These are phyloP conservation scores for Montipora foliosa DNA, from an alignment of 64 coral and sea anemone species.

Conservation along the genomic window DNA sequence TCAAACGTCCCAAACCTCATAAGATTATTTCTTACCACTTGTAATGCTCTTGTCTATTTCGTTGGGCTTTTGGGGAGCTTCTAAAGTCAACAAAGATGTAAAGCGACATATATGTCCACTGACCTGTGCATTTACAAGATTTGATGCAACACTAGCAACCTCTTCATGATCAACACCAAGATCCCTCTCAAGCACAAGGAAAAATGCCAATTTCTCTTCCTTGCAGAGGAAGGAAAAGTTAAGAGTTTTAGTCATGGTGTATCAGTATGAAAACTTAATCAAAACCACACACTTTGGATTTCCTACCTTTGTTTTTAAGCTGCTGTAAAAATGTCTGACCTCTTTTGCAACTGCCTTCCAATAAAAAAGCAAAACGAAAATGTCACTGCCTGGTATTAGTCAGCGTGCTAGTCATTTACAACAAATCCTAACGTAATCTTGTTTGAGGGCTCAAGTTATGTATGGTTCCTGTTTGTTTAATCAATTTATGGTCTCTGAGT, in stretches of 20 bases:
- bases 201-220: conserved; percentile 92
- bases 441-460: too few species aligned
- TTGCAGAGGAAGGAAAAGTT: conserved; percentile 18
- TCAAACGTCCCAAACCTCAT: too few species aligned
- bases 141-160: conserved; percentile 44
- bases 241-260: too few species aligned
- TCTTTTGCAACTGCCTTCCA: conserved; percentile 91
- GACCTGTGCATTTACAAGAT: conserved; percentile 70
- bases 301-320: conserved; percentile 70
- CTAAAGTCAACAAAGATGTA: too few species aligned
- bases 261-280: too few species aligned
- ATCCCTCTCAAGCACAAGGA: conserved; percentile 83
- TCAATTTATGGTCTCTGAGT: too few species aligned
- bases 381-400: background rate
- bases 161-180: conserved; percentile 88
- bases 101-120: background rate
- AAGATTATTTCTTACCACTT: too few species aligned
- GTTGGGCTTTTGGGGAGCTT: too few species aligned
- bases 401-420: too few species aligned
- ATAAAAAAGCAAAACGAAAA: background rate
- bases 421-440: too few species aligned
- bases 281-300: background rate
- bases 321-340: conserved; percentile 83
- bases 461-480: too few species aligned
- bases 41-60: too few species aligned